A percentile compares a stretch with the other conserved stretches of the same genome.
Evolutionary conservation across 2,797 vertebrate genomes (phyloP).

Genomic region (Smutsia gigantea): DNA sequence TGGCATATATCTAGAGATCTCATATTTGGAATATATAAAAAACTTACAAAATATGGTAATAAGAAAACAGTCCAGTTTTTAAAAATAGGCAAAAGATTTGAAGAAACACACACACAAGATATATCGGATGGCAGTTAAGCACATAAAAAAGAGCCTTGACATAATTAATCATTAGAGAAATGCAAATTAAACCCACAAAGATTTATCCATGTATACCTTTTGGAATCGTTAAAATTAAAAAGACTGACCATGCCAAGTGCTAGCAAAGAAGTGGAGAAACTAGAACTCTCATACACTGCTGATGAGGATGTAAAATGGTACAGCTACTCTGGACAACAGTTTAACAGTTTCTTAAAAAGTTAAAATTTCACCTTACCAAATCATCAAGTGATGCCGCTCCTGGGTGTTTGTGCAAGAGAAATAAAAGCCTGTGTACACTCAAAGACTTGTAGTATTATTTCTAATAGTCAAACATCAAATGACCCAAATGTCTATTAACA

Average conservation of each 20-base stretch:
- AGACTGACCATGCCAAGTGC: background rate
- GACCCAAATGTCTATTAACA: background rate
- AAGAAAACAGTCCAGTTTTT: background rate
- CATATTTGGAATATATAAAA: background rate
- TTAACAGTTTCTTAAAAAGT: background rate
- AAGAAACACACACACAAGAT: background rate
- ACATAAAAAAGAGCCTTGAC: background rate
- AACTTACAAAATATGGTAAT: background rate
- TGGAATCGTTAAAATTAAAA: background rate
- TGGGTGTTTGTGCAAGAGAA: background rate
- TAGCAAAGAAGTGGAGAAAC: background rate
- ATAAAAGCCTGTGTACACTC: background rate
- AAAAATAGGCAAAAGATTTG: background rate
- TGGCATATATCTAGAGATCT: background rate
- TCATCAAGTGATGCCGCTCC: background rate
- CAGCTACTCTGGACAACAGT: background rate
- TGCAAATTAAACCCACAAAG: background rate
- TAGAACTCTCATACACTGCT: background rate
- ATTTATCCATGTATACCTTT: background rate
- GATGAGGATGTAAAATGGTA: background rate
- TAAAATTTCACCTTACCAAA: background rate
- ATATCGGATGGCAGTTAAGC: background rate
- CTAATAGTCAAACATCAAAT: background rate
- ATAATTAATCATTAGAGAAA: background rate
- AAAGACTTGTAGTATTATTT: constrained; percentile 6